Evolutionary conservation across 2,113 vertebrate species (phyloP), one percentile per base, ranked within the genome.

Genomic region (Platycercus adscitus): DNA sequence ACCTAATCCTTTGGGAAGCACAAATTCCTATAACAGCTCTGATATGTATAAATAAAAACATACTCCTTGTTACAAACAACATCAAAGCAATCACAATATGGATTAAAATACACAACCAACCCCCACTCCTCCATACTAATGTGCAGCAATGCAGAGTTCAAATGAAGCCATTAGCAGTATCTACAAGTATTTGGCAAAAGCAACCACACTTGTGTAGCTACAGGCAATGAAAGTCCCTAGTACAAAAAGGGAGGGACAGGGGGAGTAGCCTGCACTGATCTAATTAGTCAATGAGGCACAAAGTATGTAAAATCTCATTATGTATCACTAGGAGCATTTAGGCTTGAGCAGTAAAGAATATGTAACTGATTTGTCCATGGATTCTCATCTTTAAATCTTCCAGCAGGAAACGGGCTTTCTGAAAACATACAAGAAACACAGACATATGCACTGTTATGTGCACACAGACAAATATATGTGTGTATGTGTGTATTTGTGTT

Each of bases 181-280:
- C 93, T 95, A 79, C 93, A 96, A 93, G 66, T 91, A 94, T 91
- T 96, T 97, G 96, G 94, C 96, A 97, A 94, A 91, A 86, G 92
- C 95, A 93, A 23, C 79, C 86, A 81, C 92, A 89, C 86, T 92
- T 90, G 87, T 95, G 61, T 95, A 89, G 93, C 96, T 96, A 86
- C 86, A 66, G 97, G 97, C 94, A 6, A 91, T 96, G 94, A 98
- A 97, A 97, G 93, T 97, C 97, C 97, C 96, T 92, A 29, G 85
- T 89, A 39, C 72, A 69, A 73, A 94, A 81, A 93, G 81, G 89
- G 92, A 96, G 90, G 89, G 86, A 76, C 50, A 64, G 92, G 89
- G 81, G 87, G 93, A 86, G 80, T 92, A 94, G 60, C 90, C 91
- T 88, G 84, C 69, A 80, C 86, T 95, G 94, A 96, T 97, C 90